These are phyloP conservation scores for Lepidochrysops patricia DNA, from an alignment of 2,888 invertebrate species.

Conservation along the genomic window DNA sequence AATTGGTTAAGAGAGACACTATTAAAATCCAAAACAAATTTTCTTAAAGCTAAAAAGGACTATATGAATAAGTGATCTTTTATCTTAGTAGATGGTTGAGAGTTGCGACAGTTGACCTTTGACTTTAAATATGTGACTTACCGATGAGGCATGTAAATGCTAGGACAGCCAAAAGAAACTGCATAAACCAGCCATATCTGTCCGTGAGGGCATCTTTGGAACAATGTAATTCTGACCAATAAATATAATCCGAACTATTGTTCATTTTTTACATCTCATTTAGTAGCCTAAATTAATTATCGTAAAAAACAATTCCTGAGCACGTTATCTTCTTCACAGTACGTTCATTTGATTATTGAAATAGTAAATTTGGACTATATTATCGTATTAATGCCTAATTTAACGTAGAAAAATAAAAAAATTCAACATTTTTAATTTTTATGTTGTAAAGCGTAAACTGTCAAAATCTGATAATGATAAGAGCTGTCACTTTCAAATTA, in stretches of 20 bases:
- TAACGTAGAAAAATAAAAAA: no score
- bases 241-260: slow-evolving; percentile 58
- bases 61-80: background rate
- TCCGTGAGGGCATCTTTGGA: slow-evolving; percentile 82
- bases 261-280: slow-evolving; percentile 55
- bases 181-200: slow-evolving; percentile 83
- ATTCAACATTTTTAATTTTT: no score
- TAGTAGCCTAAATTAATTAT: background rate
- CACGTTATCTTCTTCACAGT: background rate
- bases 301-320: background rate
- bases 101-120: slow-evolving; percentile 15
- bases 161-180: slow-evolving; percentile 78
- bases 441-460: no score
- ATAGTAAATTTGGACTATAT: no score
- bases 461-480: no score
- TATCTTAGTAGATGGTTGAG: background rate
- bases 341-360: background rate
- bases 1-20: no score
- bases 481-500: no score
- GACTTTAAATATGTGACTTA: slow-evolving; percentile 44
- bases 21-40: no score
- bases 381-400: no score
- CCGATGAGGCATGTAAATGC: slow-evolving; percentile 83
- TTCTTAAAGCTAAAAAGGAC: no score
- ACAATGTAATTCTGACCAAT: slow-evolving; percentile 74